Percentiles rank a stretch among this genome's conserved stretches.
Conservation (phyloP, 92 coral and sea anemone genomes). For the Umimayanthus chanpuru region DNA sequence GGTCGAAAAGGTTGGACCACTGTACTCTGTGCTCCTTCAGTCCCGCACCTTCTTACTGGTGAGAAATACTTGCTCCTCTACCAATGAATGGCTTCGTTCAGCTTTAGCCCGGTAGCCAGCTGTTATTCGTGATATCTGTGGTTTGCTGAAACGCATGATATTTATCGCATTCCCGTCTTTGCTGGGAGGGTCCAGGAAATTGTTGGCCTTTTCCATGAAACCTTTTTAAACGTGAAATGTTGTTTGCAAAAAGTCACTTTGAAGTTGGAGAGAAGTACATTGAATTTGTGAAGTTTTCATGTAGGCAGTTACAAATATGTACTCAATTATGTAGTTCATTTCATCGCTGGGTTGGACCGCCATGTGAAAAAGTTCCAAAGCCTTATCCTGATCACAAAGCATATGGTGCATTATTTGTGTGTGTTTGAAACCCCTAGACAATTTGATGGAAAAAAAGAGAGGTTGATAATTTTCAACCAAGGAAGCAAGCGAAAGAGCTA, state of each 20-base stretch:
- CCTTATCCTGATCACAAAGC: slow-evolving; percentile 13
- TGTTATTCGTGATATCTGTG: slow-evolving; percentile 22
- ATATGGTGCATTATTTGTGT: slow-evolving; percentile 16
- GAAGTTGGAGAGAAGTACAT: too few relatives aligned
- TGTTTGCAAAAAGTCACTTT: too few relatives aligned
- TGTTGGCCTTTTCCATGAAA: slow-evolving; percentile 11
- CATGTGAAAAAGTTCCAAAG: too few relatives aligned
- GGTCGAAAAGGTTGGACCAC: slow-evolving; percentile 14
- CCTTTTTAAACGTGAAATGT: too few relatives aligned
- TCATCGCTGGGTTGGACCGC: too few relatives aligned
- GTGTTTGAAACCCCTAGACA: slow-evolving; percentile 11
- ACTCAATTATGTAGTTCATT: too few relatives aligned
- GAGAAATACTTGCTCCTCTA: slow-evolving; percentile 13
- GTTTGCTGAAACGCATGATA: slow-evolving; percentile 25
- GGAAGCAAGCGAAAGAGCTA: slow-evolving; percentile 14
- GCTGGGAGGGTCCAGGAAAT: slow-evolving; percentile 11
- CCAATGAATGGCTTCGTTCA: slow-evolving; percentile 29
- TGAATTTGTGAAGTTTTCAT: too few relatives aligned
- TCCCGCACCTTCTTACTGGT: neutral
- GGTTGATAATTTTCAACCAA: slow-evolving; percentile 23
- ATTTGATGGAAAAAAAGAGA: slow-evolving; percentile 18
- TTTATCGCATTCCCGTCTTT: slow-evolving; percentile 29
- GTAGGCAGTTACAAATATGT: too few relatives aligned
- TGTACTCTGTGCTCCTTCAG: neutral
- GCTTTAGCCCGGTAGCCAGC: slow-evolving; percentile 22